Percentiles rank a stretch among this genome's conserved stretches.
These are phyloP conservation scores for Eidolon dupreanum DNA, from an alignment of 2,797 vertebrate species.

Conservation along the genomic window DNA sequence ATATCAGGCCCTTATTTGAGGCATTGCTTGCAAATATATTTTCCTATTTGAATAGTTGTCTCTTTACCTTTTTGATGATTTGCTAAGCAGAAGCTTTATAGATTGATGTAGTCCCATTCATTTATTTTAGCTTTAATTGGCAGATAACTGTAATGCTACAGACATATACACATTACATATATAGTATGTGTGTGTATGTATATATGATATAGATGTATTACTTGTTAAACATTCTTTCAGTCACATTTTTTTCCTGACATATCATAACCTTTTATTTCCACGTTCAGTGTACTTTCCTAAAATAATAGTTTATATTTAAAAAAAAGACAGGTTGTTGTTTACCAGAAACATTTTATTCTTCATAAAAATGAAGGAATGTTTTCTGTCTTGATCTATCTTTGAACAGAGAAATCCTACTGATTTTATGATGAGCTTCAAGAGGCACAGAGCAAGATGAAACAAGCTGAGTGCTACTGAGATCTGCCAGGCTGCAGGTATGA, in stretches of 20 bases:
- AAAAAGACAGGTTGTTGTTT: slow-evolving; percentile 25
- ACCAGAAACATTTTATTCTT: background rate
- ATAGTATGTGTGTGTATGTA: too few species aligned
- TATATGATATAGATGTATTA: background rate
- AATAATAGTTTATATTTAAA: background rate
- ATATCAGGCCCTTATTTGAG: too few species aligned
- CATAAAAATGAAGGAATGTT: slow-evolving; percentile 34
- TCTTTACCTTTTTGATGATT: too few species aligned
- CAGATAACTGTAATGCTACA: background rate
- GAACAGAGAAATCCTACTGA: slow-evolving; percentile 43
- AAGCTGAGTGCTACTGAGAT: background rate
- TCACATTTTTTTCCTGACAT: background rate
- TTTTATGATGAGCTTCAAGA: slow-evolving; percentile 67
- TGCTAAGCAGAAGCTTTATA: too few species aligned
- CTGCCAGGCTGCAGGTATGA: background rate
- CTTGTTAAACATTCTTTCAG: background rate
- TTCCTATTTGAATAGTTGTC: too few species aligned
- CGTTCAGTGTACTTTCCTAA: background rate
- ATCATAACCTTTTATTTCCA: background rate
- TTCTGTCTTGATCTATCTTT: slow-evolving; percentile 40
- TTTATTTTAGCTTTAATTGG: background rate
- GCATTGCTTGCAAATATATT: too few species aligned
- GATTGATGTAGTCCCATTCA: too few species aligned
- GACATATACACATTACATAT: background rate
- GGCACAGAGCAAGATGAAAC: slow-evolving; percentile 55